Conservation (phyloP, 2,888 invertebrate species). For the Laspeyria flexula region DNA sequence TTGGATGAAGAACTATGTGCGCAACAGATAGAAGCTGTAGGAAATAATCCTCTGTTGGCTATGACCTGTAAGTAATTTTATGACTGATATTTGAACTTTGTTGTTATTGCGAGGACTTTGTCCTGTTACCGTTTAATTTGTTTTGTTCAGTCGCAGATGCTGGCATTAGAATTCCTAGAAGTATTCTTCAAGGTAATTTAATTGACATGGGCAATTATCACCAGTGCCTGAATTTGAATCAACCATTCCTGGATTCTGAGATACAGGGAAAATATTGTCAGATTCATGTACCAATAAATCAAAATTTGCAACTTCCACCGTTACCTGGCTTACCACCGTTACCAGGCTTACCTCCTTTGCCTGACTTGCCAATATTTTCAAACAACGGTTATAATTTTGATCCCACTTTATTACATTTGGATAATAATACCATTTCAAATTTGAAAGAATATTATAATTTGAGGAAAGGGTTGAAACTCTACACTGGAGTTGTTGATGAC, state of each 20-base stretch:
- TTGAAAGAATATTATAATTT: conserved; percentile 9
- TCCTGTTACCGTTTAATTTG: too few species aligned
- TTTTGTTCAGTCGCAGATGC: conserved; percentile 52
- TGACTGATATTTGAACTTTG: too few species aligned
- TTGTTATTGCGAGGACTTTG: too few species aligned
- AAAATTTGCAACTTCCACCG: conserved; percentile 34
- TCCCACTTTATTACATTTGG: conserved; percentile 26
- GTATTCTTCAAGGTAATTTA: conserved; percentile 48
- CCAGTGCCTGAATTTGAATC: conserved; percentile 54
- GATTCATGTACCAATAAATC: conserved; percentile 48
- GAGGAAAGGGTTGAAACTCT: conserved; percentile 12
- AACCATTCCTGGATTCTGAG: conserved; percentile 23
- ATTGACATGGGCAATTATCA: conserved; percentile 59
- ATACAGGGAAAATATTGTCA: conserved; percentile 63
- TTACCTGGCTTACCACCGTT: too few species aligned
- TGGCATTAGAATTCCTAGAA: conserved; percentile 53
- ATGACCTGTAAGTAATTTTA: conserved; percentile 66
- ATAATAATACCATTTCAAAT: conserved; percentile 19
- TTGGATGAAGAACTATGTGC: conserved; percentile 60
- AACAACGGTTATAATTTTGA: conserved; percentile 19
- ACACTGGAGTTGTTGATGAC: conserved; percentile 23
- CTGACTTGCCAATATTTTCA: too few species aligned
- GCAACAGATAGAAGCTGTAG: conserved; percentile 56
- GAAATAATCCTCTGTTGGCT: conserved; percentile 32
- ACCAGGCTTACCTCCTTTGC: too few species aligned